Evolutionary conservation across 2,797 vertebrate genomes (phyloP).

Genomic region (Agapornis canus): DNA sequence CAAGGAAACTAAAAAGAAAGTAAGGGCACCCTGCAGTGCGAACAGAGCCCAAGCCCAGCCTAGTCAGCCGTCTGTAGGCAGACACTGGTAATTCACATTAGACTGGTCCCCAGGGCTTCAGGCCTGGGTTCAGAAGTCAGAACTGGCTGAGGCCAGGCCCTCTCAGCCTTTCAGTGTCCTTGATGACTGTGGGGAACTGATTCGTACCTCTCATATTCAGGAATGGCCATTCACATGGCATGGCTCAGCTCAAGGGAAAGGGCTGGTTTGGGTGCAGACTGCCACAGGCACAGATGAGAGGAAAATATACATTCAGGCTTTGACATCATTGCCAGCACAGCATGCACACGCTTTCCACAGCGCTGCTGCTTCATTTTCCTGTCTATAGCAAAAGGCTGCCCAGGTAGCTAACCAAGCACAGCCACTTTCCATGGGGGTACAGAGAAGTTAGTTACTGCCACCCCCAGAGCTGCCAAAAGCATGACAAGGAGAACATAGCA

Average conservation of each 20-base stretch:
- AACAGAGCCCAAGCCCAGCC: not conserved
- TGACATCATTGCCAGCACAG: not conserved
- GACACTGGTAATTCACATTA: not conserved
- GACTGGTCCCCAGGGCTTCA: not conserved
- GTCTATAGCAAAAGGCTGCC: not conserved
- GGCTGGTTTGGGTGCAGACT: not conserved
- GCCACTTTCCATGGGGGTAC: not conserved
- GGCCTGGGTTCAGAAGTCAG: not conserved
- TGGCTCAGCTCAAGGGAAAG: not conserved
- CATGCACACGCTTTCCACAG: accelerated
- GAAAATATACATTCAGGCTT: not conserved
- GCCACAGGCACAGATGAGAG: not conserved
- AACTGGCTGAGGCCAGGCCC: not conserved
- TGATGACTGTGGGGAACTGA: not conserved
- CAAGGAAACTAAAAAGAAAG: conserved; percentile 14
- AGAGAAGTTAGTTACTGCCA: not conserved
- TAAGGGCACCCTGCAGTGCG: not conserved
- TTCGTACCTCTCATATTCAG: not conserved
- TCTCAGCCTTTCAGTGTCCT: not conserved
- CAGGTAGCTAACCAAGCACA: not conserved
- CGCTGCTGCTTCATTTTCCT: not conserved
- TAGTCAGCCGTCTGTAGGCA: not conserved
- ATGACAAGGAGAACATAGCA: not conserved
- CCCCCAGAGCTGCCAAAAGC: not conserved
- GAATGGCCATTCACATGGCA: too few species aligned